Conservation (phyloP, 2,888 invertebrate genomes). For the Lottia gigantea region DNA sequence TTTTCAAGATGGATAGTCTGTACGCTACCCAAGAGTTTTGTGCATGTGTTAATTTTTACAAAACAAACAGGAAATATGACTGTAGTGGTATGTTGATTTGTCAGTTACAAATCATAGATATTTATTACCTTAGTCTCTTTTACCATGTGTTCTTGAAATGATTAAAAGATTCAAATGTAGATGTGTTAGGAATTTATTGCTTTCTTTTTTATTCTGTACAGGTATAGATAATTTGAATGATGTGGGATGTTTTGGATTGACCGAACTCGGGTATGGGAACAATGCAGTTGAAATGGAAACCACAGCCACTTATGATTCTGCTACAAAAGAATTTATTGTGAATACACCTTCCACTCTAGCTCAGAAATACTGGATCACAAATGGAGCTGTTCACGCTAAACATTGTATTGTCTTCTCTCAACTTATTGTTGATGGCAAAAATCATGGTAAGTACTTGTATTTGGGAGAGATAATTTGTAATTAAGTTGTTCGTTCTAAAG, state of each 20-base stretch:
- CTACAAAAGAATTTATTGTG: slow-evolving; percentile 3
- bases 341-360: not conserved
- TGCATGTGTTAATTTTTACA: too few species aligned
- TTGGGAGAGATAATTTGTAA: too few species aligned
- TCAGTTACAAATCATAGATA: too few species aligned
- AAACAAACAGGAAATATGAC: too few species aligned
- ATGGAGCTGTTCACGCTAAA: slow-evolving; percentile 4
- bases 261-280: not conserved
- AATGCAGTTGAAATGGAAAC: slow-evolving; percentile 8
- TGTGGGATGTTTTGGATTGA: not conserved
- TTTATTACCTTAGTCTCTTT: too few species aligned
- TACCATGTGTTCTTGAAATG: too few species aligned
- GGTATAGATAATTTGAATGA: not conserved
- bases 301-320: not conserved
- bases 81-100: too few species aligned
- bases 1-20: not conserved
- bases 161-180: too few species aligned
- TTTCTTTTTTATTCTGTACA: not conserved
- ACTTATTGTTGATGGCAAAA: slow-evolving; percentile 3
- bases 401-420: slow-evolving; percentile 4
- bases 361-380: slow-evolving; percentile 9
- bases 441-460: not conserved
- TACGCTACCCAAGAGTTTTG: too few species aligned
- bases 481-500: too few species aligned
- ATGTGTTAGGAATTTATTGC: too few species aligned